These are phyloP conservation scores for Smutsia temminckii DNA, from an alignment of 2,797 vertebrate species.

Conservation along the genomic window DNA sequence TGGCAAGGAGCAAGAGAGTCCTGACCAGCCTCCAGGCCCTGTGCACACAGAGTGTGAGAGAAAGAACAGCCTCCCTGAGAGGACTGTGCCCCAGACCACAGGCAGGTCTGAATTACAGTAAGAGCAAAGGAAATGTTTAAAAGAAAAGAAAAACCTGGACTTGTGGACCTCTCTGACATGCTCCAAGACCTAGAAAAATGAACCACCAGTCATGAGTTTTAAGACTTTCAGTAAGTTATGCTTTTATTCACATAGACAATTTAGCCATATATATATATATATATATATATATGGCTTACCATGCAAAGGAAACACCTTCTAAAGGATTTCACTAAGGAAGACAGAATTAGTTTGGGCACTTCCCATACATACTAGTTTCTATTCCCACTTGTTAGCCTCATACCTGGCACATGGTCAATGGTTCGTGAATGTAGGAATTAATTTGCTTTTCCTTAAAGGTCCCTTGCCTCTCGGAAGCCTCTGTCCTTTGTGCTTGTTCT, in stretches of 20 bases:
- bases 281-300: neutral
- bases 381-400: neutral
- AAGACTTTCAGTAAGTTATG: neutral
- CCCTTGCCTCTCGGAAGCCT: neutral
- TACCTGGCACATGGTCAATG: neutral
- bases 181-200: neutral
- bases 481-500: neutral
- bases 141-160: neutral
- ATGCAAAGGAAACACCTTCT: neutral
- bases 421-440: neutral
- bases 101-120: neutral
- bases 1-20: neutral
- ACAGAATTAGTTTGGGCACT: neutral
- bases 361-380: neutral
- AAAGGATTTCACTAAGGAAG: neutral
- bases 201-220: neutral
- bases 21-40: neutral
- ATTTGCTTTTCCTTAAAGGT: slow-evolving; percentile 25
- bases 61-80: neutral
- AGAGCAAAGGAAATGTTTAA: neutral
- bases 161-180: neutral
- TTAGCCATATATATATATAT: neutral
- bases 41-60: neutral
- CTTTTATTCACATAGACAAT: neutral
- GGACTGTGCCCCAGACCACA: neutral